Conservation (phyloP, 2,888 invertebrate genomes). For the Caenorhabditis becei region DNA sequence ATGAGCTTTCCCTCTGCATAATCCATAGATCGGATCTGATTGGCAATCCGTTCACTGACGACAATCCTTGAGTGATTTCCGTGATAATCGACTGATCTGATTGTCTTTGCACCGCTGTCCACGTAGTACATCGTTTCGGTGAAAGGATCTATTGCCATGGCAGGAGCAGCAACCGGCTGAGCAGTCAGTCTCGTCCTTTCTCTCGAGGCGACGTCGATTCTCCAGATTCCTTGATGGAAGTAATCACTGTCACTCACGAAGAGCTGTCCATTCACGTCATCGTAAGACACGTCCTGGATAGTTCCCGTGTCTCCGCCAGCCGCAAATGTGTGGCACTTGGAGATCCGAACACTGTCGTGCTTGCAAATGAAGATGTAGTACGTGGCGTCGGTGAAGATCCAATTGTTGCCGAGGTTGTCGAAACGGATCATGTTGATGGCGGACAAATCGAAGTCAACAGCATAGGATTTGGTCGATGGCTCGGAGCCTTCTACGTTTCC, state of each 20-base stretch:
- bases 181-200: conserved; percentile 85
- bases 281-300: conserved; percentile 37
- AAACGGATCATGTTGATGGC: conserved; percentile 35
- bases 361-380: conserved; percentile 42
- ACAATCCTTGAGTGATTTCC: conserved; percentile 83
- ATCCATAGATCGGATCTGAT: conserved; percentile 35
- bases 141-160: conserved; percentile 86
- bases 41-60: conserved; percentile 28
- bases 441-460: conserved; percentile 40
- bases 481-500: conserved; percentile 38
- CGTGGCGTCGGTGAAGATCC: conserved; percentile 49
- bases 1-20: conserved; percentile 50
- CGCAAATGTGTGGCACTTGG: conserved; percentile 23
- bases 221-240: conserved; percentile 85
- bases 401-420: conserved; percentile 46
- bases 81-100: conserved; percentile 89
- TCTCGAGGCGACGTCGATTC: conserved; percentile 86
- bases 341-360: conserved; percentile 30
- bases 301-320: conserved; percentile 40
- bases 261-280: conserved; percentile 84
- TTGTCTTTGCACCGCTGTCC: conserved; percentile 89
- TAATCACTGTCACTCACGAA: conserved; percentile 89
- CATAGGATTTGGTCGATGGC: conserved; percentile 26
- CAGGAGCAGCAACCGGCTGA: conserved; percentile 87
- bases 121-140: conserved; percentile 83